Evolutionary conservation across 37 sponge, comb jelly and placozoan species (phyloP), one percentile per base, ranked within the genome.

Genomic region (Beroe forskalii): DNA sequence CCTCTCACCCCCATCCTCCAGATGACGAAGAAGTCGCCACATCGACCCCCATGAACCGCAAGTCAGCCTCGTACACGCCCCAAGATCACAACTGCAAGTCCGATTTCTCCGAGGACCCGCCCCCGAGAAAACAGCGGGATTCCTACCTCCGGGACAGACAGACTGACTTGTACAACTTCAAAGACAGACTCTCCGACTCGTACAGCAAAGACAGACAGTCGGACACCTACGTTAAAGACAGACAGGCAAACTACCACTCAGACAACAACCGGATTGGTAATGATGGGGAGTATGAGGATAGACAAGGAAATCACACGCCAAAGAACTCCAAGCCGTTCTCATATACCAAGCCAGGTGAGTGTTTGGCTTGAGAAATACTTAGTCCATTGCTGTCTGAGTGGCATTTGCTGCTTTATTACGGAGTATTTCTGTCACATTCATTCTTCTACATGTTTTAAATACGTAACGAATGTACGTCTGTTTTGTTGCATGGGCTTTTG

Each of bases 1-100:
- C n/a, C n/a, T n/a, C n/a, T n/a, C n/a, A n/a, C n/a, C n/a, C n/a
- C n/a, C n/a, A n/a, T n/a, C n/a, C n/a, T n/a, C n/a, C 38, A 69
- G 72, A 69, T 33, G 72, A 69, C 38, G 72, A 69, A 36, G 72
- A 69, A 32, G 37, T 69, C 19, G 32, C 32, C 19, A 32, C 72
- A 69, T 69, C 72, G 37, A 69, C 72, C 2, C 72, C 72, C 19
- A 32, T 32, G 33, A 69, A 33, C 2, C 35, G 72, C 8, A 69
- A 69, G 32, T 69, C 72, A 35, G 72, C 72, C 1, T 32, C 72
- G 2, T 32, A 35, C 72, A 69, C 27, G 19, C 27, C 38, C 37
- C 17, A 9, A 14, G 72, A 69, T 69, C 72, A 31, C 17, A 69
- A 69, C 72, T 32, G 72, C 6, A 69, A 69, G 32, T 36, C 72